Evolutionary conservation across 2,888 invertebrate genomes (phyloP), one percentile per base, ranked within the genome.

Genomic region (Sminthurinus aureus): DNA sequence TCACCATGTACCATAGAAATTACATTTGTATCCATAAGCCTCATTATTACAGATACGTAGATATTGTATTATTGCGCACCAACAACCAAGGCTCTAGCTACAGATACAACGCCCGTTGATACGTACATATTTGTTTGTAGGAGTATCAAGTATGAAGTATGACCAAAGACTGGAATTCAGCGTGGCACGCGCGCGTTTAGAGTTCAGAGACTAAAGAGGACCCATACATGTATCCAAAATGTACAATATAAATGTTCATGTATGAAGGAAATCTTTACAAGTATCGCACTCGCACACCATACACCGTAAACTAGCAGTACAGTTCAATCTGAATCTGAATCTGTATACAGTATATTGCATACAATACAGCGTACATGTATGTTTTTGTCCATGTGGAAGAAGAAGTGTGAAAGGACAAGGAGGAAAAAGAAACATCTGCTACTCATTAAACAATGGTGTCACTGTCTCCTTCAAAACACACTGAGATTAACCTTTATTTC

Each of bases 401-500:
- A 79, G 78, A 80, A 82, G 85, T 84, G 83, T 82, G 81, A 84
- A 84, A 83, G 85, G 84, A 85, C 78, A 76, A 69, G 52, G 38
- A 38, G 50, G 78, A 74, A 79, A 22, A 22, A 64, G 77, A 78
- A 82, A 86, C 86, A 86, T 86, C 86, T 86, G 86, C 85, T 85
- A 58, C 86, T 85, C 86, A 85, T 86, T 86, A 85, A 82, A 85
- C 84, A 85, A 85, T 85, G 81, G 83, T 85, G 80, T 83, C 83
- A 82, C 82, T 82, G 82, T 82, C 69, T 76, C 78, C 76, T 64
- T 77, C 71, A 52, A 76, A 67, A 77, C 52, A 69, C 20, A 81
- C 77, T 67, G 77, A 82, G 82, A 82, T 82, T 82, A 82, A 82
- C 82, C 82, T 82, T 77, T 69, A 82, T 69, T 82, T 77, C 77